These are phyloP conservation scores for Dasysyrphus albostriatus DNA, from an alignment of 2,888 invertebrate species.

Conservation along the genomic window DNA sequence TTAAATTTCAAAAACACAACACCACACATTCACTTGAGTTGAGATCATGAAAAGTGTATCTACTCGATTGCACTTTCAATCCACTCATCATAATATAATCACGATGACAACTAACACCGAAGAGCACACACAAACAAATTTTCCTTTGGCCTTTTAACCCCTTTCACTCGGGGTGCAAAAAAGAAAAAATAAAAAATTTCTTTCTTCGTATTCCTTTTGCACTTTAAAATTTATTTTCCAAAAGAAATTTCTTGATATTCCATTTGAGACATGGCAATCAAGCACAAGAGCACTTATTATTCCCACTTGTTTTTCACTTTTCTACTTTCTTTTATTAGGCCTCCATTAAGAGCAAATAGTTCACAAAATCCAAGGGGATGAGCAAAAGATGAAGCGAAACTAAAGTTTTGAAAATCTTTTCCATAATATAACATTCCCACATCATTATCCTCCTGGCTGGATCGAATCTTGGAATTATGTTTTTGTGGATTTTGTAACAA, in stretches of 20 bases:
- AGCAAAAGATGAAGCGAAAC: background rate
- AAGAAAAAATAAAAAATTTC: too few species aligned
- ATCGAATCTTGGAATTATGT: conserved; percentile 29
- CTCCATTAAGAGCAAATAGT: conserved; percentile 49
- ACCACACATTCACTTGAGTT: conserved; percentile 29
- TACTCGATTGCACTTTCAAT: conserved; percentile 59
- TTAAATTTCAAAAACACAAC: conserved; percentile 13
- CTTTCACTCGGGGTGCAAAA: background rate
- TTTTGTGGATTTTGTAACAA: conserved; percentile 42
- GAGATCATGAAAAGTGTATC: conserved; percentile 40
- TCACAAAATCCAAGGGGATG: conserved; percentile 35
- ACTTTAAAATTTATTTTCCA: conserved; percentile 24
- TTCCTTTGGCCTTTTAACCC: conserved; percentile 4
- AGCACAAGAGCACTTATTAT: conserved; percentile 33
- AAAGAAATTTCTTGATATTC: conserved; percentile 41
- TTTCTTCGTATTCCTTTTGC: background rate
- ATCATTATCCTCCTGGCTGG: conserved; percentile 45
- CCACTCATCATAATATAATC: conserved; percentile 31
- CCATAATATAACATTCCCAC: conserved; percentile 59
- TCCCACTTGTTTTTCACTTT: conserved; percentile 47
- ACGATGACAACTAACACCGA: conserved; percentile 12
- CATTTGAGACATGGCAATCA: conserved; percentile 58
- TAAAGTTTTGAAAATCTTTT: conserved; percentile 48
- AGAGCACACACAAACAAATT: conserved; percentile 15
- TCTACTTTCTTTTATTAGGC: conserved; percentile 55